Base-by-base conservation (phyloP, 1,140 invertebrate genomes). In the Epicauta chinensis region DNA sequence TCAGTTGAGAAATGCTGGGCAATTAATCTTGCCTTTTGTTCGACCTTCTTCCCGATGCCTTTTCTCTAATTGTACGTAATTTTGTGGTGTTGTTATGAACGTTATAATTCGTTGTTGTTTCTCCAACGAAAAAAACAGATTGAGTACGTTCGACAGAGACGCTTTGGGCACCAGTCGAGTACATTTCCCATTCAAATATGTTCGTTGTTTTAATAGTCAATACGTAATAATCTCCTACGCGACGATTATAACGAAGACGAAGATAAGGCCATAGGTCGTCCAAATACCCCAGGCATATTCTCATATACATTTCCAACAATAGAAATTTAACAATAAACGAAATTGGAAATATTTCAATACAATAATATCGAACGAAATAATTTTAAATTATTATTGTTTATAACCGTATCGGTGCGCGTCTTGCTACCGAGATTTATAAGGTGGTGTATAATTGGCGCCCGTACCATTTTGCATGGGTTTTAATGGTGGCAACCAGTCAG, bases 371-470 rank as follows among this genome's bases (percentile, higher is more conserved):
- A 23, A 23, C 23, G 23, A 23, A 23, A 23, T 23, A 5, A 23
- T 23, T 23, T 7, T 23, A 23, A 23, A 23, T 23, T 23, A 23
- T 23, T 23, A 23, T 23, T 5, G 23, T 23, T 7, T 23, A n/a
- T n/a, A 23, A 23, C 23, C 23, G 7, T 23, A 23, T 23, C 7
- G 37, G 32, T 50, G 29, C 48, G 23, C 48, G 23, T 51, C 32
- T 16, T 32, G 38, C 48, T 32, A 13, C 23, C 30, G 40, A 42
- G 48, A 51, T 51, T 51, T 51, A 51, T 51, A 51, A 51, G 54
- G 58, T 60, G 58, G 58, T 60, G 55, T 36, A 60, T 60, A 60
- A 60, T 60, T 60, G 58, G 58, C 54, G 54, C 58, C 55, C 41
- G 54, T 50, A 51, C 54, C 53, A 23, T 23, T 60, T 60, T 60